Conservation (phyloP, 2,888 invertebrate genomes). For the Helleia helle region DNA sequence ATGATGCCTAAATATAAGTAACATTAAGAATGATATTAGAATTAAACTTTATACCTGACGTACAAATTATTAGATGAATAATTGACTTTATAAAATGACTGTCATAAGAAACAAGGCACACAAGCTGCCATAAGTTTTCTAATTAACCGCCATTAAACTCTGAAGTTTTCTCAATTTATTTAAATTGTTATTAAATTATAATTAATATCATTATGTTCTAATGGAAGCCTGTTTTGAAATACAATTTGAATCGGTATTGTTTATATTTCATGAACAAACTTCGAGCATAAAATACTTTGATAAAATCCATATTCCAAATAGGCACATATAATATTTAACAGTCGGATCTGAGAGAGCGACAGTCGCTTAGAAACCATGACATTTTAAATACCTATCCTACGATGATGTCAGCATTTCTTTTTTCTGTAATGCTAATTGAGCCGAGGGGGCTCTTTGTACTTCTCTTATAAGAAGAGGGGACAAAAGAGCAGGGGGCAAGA, state of each 20-base stretch:
- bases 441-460: too few species aligned
- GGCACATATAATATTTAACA: too few species aligned
- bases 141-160: conserved; percentile 1
- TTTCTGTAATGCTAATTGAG: too few species aligned
- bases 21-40: neutral
- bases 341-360: too few species aligned
- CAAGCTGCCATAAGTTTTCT: conserved; percentile 6
- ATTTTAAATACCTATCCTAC: too few species aligned
- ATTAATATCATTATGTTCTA: neutral
- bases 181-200: neutral
- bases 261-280: neutral
- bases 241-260: neutral
- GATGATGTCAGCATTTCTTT: too few species aligned
- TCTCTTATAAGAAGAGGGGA: too few species aligned
- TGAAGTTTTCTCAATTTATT: neutral
- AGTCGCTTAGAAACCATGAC: too few species aligned
- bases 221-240: neutral
- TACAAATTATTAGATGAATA: conserved; percentile 13
- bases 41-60: neutral
- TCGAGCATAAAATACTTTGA: neutral
- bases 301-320: neutral
- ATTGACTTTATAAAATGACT: neutral
- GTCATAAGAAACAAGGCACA: neutral
- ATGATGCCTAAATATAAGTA: too few species aligned
- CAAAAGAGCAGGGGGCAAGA: too few species aligned